Evolutionary conservation across 2,888 invertebrate species (phyloP), one percentile per base, ranked within the genome.

Genomic region (Drosophila prostipennis): DNA sequence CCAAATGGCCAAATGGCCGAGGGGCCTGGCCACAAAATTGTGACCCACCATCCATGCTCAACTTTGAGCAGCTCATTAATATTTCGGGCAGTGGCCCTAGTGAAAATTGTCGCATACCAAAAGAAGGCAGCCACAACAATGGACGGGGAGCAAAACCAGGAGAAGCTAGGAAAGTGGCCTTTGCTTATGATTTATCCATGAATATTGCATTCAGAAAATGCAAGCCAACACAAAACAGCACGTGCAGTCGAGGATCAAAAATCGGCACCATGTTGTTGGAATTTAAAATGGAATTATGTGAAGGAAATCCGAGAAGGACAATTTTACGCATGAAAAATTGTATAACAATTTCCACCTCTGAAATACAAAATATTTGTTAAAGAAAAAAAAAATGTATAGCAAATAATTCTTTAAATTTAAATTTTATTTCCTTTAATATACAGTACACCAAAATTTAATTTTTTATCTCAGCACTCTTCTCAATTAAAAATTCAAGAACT

Each of bases 71-170:
- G 55, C 88, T 89, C 84, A 88, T 88, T 88, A 82, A 76, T 89
- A 88, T 84, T 87, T 78, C 54, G 54, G 53, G 72, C 80, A 76
- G 73, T 67, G 61, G 54, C 74, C 77, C 81, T 84, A 89, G 89
- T 89, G 89, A 89, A n/a, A 89, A 89, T 80, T 88, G 82, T 82
- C 78, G 77, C 85, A 89, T 89, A 77, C 83, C 87, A 51, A 63
- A n/a, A 29, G 45, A 46, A 55, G 67, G 57, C 70, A 49, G 32
- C 61, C 74, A 57, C 67, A 76, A 59, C 54, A 68, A 78, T 61
- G 57, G 13, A 0, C 72, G 75, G 77, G 54, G 69, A 52, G 71
- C 48, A 68, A 65, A 72, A 74, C 14, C 46, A 57, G 32, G n/a
- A 57, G 42, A 8, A 48, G 43, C 56, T 48, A 1, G 29, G 16